Evolutionary conservation across 2,797 vertebrate species (phyloP), one percentile per base, ranked within the genome.

Genomic region (Chrosomus eos): DNA sequence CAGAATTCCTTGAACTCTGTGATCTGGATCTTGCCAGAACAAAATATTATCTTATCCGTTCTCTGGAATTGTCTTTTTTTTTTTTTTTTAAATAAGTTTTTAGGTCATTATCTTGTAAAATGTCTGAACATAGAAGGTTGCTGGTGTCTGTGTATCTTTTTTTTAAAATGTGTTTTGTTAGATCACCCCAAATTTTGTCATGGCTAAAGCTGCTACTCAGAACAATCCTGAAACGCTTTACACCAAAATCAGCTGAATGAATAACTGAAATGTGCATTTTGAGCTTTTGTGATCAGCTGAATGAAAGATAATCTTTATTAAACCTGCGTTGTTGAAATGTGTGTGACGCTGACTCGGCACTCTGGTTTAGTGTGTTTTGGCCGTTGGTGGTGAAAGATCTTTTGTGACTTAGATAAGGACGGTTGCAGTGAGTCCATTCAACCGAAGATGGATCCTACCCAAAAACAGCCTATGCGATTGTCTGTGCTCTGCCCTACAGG

Each of bases 331-430:
- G 6, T 31, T 64, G 26, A 31, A 18, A 40, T 4, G 18, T 72
- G 80, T 40, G 33, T 23, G n/a, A 31, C 5, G 19, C 68, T 73
- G 53, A 82, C 51, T 43, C 7, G 11, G 68, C 38, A 9, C 19
- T 81, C 31, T 79, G 58, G 8, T 58, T 60, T 6, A 55, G 23
- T 67, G n/a, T 72, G 80, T 62, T 82, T 72, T 82, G 68, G 53
- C 80, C 38, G 68, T 82, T 82, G 68, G 80, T 62, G 70, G 68
- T 64, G 55, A 28, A 74, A 62, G 7, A 19, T 82, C 40, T 82
- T 74, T 74, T 62, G 53, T 82, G 53, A 45, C 58, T 81, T 53
- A 72, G 80, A 73, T 82, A 73, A 82, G 53, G 68, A 62, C 68
- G 53, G 80, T 82, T 82, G 68, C 53, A 62, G 18, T 45, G 68